Evolutionary conservation across 1,140 invertebrate species (phyloP), one percentile per base, ranked within the genome.

Genomic region (Philotrypesis tridentata): DNA sequence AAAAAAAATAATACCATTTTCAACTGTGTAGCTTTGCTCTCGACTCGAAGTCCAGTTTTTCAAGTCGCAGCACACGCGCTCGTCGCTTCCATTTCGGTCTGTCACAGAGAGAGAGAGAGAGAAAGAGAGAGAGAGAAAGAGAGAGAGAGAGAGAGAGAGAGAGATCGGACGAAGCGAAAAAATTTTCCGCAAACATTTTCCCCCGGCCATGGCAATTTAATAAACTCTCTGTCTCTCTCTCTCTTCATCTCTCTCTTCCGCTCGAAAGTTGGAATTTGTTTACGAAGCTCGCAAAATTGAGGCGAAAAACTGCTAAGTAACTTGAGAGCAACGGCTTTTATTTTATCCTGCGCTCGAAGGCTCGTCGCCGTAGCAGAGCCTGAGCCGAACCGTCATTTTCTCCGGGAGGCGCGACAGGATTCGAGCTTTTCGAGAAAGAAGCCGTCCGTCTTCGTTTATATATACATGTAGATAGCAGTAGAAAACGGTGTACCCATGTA

Each of bases 361-460:
- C 14, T 55, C 21, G 48, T n/a, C 6, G 48, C 4, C 17, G 40
- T 43, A 43, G 40, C 40, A 17, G 8, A 43, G 12, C n/a, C n/a
- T n/a, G n/a, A n/a, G n/a, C n/a, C n/a, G n/a, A 27, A 9, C 25
- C 61, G 61, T 65, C 61, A 65, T 65, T 65, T 65, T 65, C 61
- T 29, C 61, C 9, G 23, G 11, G 25, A 21, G 23, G 21, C n/a
- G n/a, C n/a, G n/a, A n/a, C n/a, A 55, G 6, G 21, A 55, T n/a
- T 55, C 48, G 5, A 55, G 48, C 21, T 55, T 7, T 55, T 5
- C n/a, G n/a, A n/a, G 48, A 55, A 55, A 55, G 48, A 55, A 55
- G 48, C 40, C 12, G 8, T 43, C 12, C 2, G 12, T 43, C 12
- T 43, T 14, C 9, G 11, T 43, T 14, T 43, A 43, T 40, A 40